Evolutionary conservation across 2,797 vertebrate genomes (phyloP), one percentile per base, ranked within the genome.

Genomic region (Enteromius unitaeniatus): DNA sequence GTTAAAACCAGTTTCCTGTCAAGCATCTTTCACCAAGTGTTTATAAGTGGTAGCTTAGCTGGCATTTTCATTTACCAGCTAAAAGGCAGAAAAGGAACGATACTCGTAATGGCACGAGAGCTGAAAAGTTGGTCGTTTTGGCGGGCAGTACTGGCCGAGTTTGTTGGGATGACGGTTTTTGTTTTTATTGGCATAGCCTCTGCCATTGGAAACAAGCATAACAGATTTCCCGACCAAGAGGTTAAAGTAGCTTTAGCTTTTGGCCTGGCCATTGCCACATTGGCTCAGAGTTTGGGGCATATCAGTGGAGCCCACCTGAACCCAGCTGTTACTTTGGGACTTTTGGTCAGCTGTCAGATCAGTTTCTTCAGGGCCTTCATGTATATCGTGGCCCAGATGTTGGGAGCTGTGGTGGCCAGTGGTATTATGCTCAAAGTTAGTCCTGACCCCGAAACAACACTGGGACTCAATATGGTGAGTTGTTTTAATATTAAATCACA

Each of bases 161-260:
- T 94, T 49, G 86, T 97, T 23, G 95, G 95, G 83, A 96, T 95
- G 95, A 95, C 82, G 62, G 88, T 97, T 81, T 97, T 97, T 26
- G 89, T 97, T 81, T 96, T 96, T 81, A 93, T 95, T 64, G 94
- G 96, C 84, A 95, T 97, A 0, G 95, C 93, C 0, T 91, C 95
- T 0, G 95, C 94, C 19, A 89, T 95, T 78, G 95, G 96, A 26
- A 83, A 88, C 91, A 89, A 76, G 85, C 84, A 34, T 91, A 92
- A 86, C 14, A 64, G 47, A 1, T 76, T 62, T 19, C 90, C 78
- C 0, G 86, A 92, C 31, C 94, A 95, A 88, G 96, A 97, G 5
- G 94, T 97, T 82, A 97, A 97, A 88, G 95, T 96, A 74, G 94
- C 95, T 0, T 91, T 97, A 90, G 94, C 95, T 23, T 97, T 97